These are phyloP conservation scores for Medauroidea extradentata DNA, from an alignment of 1,140 invertebrate species.

Conservation along the genomic window DNA sequence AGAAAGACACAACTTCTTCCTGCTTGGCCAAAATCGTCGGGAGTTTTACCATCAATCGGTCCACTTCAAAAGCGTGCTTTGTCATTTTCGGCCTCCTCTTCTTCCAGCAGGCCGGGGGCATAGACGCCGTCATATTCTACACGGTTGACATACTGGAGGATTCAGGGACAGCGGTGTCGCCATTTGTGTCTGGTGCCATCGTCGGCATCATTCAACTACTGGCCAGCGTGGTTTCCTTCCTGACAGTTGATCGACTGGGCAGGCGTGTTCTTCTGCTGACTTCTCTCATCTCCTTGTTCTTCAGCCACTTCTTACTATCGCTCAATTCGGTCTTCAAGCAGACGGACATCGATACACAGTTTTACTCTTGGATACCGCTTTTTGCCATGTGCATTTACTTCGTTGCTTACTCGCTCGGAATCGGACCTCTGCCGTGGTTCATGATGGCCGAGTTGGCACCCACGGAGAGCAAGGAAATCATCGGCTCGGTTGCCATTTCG, in stretches of 20 bases:
- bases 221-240: slow-evolving; percentile 32
- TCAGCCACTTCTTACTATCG: slow-evolving; percentile 21
- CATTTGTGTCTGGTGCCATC: slow-evolving; percentile 37
- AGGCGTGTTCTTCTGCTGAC: slow-evolving; percentile 25
- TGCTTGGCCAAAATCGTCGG: not conserved
- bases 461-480: slow-evolving; percentile 54
- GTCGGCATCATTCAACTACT: slow-evolving; percentile 39
- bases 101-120: slow-evolving; percentile 47
- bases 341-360: slow-evolving; percentile 25
- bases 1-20: no score
- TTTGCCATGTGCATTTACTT: slow-evolving; percentile 48
- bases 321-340: slow-evolving; percentile 29
- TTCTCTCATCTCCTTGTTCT: slow-evolving; percentile 19
- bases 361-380: slow-evolving; percentile 39
- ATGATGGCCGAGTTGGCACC: slow-evolving; percentile 64
- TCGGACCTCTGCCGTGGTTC: slow-evolving; percentile 68
- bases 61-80: slow-evolving; percentile 35
- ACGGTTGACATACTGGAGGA: slow-evolving; percentile 42
- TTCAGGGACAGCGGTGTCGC: slow-evolving; percentile 36
- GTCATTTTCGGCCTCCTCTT: slow-evolving; percentile 43
- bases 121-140: slow-evolving; percentile 48
- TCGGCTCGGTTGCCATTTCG: slow-evolving; percentile 46
- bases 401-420: slow-evolving; percentile 55
- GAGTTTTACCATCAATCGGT: slow-evolving; percentile 8
- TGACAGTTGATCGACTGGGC: slow-evolving; percentile 42